Conservation (phyloP, 37 sponge, comb jelly and placozoan genomes). For the Lycopodina hypogea region DNA sequence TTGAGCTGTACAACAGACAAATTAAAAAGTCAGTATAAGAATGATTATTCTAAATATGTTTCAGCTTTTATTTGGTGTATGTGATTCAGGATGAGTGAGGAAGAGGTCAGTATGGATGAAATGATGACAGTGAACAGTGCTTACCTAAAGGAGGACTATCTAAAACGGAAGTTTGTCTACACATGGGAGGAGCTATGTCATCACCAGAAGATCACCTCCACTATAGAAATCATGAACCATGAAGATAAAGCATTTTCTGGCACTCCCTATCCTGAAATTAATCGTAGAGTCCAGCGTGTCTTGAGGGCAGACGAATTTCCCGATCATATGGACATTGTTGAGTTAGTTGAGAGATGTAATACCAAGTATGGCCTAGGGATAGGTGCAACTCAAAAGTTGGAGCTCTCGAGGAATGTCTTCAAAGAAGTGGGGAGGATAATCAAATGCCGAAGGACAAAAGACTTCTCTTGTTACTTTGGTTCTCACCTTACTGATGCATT, state of each 20-base stretch:
- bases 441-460: slow-evolving; percentile 36
- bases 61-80: background rate
- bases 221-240: slow-evolving; percentile 22
- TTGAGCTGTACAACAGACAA: slow-evolving; percentile 53
- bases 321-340: slow-evolving; percentile 55
- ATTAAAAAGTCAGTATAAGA: slow-evolving; percentile 38
- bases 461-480: slow-evolving; percentile 64
- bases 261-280: slow-evolving; percentile 56
- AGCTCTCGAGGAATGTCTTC: slow-evolving; percentile 50
- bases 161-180: slow-evolving; percentile 60
- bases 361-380: slow-evolving; percentile 51
- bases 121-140: slow-evolving; percentile 60
- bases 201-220: slow-evolving; percentile 19
- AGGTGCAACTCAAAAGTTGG: slow-evolving; percentile 11
- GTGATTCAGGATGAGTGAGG: slow-evolving; percentile 35
- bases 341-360: slow-evolving; percentile 56
- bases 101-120: slow-evolving; percentile 63
- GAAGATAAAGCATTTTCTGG: slow-evolving; percentile 18
- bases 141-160: slow-evolving; percentile 63
- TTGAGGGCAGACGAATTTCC: slow-evolving; percentile 64
- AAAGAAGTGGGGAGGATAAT: slow-evolving; percentile 61
- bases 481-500: slow-evolving; percentile 67
- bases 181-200: slow-evolving; percentile 60
- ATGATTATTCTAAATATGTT: background rate
- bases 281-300: slow-evolving; percentile 52